A percentile compares a stretch with the other conserved stretches of the same genome.
Conservation (phyloP, 2,888 invertebrate species). For the Koerneria pararmatus region DNA sequence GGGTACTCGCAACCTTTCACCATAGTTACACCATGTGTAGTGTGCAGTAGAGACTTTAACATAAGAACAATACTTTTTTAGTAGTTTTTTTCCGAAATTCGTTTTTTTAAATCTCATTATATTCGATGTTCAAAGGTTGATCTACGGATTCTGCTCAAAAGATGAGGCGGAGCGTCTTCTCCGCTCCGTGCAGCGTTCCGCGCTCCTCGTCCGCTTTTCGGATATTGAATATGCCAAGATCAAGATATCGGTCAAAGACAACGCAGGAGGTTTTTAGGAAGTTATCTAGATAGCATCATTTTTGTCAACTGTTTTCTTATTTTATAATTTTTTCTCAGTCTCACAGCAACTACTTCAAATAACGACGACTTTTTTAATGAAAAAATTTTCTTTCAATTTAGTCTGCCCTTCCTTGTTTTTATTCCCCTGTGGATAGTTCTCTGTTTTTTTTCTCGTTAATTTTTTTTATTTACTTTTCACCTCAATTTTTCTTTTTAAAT, state of each 20-base stretch:
- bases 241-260: conserved; percentile 54
- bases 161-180: conserved; percentile 56
- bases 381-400: no score
- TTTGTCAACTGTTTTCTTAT: not conserved
- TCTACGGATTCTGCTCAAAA: conserved; percentile 57
- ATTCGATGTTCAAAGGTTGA: no score
- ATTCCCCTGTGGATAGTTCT: no score
- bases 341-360: not conserved
- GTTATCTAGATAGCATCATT: conserved; percentile 4
- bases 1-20: conserved; percentile 35
- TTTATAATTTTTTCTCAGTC: no score
- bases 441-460: not conserved
- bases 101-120: conserved; percentile 8
- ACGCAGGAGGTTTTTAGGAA: conserved; percentile 51
- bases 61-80: not conserved
- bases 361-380: not conserved
- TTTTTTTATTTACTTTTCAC: not conserved
- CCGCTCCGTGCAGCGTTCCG: conserved; percentile 40
- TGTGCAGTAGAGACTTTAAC: conserved; percentile 1
- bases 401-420: no score
- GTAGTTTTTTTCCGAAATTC: not conserved
- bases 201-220: conserved; percentile 51
- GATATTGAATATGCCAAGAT: conserved; percentile 58
- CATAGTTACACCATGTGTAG: no score
- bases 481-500: not conserved